Percentiles rank a stretch among this genome's conserved stretches.
Conservation (phyloP, 2,113 vertebrate genomes). For the Herpetotheres cachinnans region DNA sequence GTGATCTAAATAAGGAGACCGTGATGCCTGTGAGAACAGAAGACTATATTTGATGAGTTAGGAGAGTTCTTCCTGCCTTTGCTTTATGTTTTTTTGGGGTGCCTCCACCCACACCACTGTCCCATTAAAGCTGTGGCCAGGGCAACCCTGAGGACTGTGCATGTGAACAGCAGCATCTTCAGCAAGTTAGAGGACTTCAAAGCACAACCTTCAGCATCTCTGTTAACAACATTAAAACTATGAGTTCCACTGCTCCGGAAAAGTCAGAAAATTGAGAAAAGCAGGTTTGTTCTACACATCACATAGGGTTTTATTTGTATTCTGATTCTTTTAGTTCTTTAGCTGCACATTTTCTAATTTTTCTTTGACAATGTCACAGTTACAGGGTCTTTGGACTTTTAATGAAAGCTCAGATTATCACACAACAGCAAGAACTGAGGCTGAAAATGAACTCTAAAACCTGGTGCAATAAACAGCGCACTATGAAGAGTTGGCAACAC, state of each 20-base stretch:
- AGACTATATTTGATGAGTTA: background rate
- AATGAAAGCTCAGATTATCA: background rate
- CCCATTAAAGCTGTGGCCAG: background rate
- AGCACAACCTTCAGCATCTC: background rate
- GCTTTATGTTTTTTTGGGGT: background rate
- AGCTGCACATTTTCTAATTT: background rate
- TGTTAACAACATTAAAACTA: background rate
- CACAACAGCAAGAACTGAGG: background rate
- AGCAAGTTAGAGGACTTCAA: background rate
- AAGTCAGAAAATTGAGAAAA: background rate
- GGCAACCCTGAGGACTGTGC: background rate
- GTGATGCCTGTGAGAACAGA: background rate
- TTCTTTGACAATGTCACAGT: background rate
- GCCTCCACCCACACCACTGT: background rate
- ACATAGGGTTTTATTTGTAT: background rate
- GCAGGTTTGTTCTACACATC: background rate
- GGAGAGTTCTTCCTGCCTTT: background rate
- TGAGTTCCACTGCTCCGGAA: background rate
- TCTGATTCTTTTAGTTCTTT: background rate
- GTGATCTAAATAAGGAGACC: background rate
- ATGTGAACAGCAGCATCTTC: slow-evolving; percentile 5
- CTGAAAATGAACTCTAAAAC: background rate
- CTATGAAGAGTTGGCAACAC: background rate
- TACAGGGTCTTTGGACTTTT: background rate
- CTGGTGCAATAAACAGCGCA: background rate